A percentile compares a stretch with the other conserved stretches of the same genome.
These are phyloP conservation scores for Misgurnus mizolepis DNA, from an alignment of 2,113 vertebrate species.

Conservation along the genomic window DNA sequence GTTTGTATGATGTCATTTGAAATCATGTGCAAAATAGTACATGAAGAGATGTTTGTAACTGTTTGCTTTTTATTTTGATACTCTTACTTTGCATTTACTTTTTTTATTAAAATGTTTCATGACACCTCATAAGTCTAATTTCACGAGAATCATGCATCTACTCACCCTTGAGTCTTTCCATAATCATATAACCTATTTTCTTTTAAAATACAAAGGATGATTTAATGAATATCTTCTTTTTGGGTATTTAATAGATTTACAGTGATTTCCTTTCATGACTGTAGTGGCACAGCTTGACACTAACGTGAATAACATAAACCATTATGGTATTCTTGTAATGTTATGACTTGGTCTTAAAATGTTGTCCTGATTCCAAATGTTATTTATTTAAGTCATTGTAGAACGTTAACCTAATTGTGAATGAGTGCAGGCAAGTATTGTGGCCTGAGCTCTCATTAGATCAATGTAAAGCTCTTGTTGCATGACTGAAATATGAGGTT, in stretches of 20 bases:
- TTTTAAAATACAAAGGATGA: not conserved
- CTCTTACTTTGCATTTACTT: too few relatives aligned
- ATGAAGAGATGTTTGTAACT: too few relatives aligned
- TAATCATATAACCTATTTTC: not conserved
- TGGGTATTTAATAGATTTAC: too few relatives aligned
- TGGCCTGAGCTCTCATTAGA: constrained; percentile 18
- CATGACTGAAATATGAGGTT: not conserved
- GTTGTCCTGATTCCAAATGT: not conserved
- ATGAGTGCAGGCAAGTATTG: constrained; percentile 18
- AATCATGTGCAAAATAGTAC: too few relatives aligned
- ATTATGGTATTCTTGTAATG: too few relatives aligned
- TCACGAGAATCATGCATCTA: too few relatives aligned
- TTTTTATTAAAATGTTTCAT: too few relatives aligned
- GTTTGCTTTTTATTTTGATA: too few relatives aligned
- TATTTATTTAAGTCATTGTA: not conserved
- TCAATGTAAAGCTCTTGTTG: constrained; percentile 13
- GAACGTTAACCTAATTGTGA: not conserved
- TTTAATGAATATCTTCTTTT: too few relatives aligned
- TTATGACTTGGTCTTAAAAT: not conserved
- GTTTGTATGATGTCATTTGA: too few relatives aligned
- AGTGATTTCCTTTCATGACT: not conserved
- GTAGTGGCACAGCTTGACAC: not conserved
- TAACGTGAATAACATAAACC: too few relatives aligned
- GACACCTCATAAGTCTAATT: too few relatives aligned
- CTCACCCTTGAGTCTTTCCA: not conserved